A percentile compares a stretch with the other conserved stretches of the same genome.
phyloP scores from a whole-genome alignment of 2,113 vertebrate genomes.

The Python bivittatus region DNA sequence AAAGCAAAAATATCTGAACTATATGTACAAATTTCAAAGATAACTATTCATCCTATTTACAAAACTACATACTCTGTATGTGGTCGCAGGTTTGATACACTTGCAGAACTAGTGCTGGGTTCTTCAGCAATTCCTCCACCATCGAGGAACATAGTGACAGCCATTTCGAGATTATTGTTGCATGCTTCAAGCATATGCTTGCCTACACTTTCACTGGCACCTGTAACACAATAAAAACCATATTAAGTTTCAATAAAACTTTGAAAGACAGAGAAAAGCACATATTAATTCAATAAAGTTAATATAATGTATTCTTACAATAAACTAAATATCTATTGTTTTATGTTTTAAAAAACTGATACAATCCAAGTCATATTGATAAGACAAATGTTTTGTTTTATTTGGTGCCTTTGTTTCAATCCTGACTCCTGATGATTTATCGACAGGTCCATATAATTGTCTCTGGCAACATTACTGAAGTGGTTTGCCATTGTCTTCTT shows the following conservation, averaged over 20 bases:
- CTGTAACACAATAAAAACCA: constrained; percentile 69
- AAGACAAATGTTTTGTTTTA: neutral
- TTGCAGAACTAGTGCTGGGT: constrained; percentile 93
- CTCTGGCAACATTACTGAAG: neutral
- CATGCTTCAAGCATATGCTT: constrained; percentile 98
- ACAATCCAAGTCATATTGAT: neutral
- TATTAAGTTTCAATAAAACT: neutral
- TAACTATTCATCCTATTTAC: neutral
- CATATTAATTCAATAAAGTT: neutral
- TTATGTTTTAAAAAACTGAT: neutral
- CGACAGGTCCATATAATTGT: neutral
- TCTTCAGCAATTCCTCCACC: constrained; percentile 94
- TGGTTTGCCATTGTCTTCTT: neutral
- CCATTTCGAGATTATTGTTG: constrained; percentile 98
- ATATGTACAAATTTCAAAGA: neutral
- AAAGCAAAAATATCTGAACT: neutral
- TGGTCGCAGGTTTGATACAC: constrained; percentile 83
- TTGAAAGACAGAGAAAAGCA: neutral
- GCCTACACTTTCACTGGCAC: constrained; percentile 95
- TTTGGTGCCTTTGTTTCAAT: neutral
- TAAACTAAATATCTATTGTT: neutral
- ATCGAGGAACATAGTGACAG: constrained; percentile 98
- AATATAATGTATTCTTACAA: neutral
- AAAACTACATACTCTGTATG: constrained; percentile 82
- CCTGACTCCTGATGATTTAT: neutral